These are phyloP conservation scores for Drosophila putrida DNA, from an alignment of 2,888 invertebrate genomes.

Conservation along the genomic window DNA sequence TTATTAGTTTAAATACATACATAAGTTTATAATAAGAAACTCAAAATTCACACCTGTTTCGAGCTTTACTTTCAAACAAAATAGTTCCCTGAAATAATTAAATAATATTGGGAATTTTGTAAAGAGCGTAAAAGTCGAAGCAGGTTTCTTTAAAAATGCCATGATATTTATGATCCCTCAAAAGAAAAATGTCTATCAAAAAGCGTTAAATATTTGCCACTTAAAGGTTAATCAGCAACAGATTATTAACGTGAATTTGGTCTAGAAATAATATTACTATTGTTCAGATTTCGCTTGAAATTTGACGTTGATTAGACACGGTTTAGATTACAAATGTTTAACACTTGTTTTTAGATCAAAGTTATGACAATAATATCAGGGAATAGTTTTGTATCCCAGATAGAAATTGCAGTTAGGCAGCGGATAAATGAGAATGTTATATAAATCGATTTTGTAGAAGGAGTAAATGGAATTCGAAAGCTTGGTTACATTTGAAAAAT, in stretches of 20 bases:
- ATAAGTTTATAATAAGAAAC: not conserved
- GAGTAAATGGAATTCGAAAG: too few relatives aligned
- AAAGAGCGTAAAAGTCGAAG: not conserved
- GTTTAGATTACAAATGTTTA: too few relatives aligned
- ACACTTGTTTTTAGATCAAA: too few relatives aligned
- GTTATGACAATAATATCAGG: too few relatives aligned
- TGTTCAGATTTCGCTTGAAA: too few relatives aligned
- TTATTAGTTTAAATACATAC: not conserved
- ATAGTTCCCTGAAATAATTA: too few relatives aligned
- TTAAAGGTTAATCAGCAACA: not conserved
- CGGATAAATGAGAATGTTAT: too few relatives aligned
- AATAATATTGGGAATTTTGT: not conserved
- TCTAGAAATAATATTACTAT: not conserved
- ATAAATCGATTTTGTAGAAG: too few relatives aligned
- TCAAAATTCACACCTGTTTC: not conserved
- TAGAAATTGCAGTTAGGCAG: too few relatives aligned
- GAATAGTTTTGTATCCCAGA: too few relatives aligned
- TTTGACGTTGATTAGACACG: too few relatives aligned
- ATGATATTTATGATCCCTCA: not conserved
- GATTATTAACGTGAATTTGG: not conserved
- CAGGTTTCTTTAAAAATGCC: not conserved
- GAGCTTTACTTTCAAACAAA: not conserved
- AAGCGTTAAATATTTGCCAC: slow-evolving; percentile 5
- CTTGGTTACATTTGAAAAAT: too few relatives aligned
- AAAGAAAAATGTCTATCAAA: not conserved